Base-by-base conservation (phyloP, 2,113 vertebrate genomes). In the Ciconia maguari region DNA sequence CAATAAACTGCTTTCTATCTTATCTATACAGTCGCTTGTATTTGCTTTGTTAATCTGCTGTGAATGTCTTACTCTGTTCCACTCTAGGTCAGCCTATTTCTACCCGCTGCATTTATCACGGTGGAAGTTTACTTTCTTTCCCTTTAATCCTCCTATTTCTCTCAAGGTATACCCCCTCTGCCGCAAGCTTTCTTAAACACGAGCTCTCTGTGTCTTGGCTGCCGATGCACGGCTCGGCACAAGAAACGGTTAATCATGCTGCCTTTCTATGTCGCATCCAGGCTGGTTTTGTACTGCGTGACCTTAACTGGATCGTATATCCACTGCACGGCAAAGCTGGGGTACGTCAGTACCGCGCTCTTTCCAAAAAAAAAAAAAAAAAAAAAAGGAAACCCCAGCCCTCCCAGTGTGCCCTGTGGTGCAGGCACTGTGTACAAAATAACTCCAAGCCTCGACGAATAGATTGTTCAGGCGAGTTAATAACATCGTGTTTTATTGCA, bases 1-100 rank as follows among this genome's bases (percentile, higher is more conserved):
- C 98, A 98, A 98, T 97, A 98, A 71, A 96, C 95, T 85, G 66
- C 65, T 89, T 96, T 96, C 96, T 98, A 98, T 98, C 97, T 98
- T 98, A 98, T 98, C 97, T 98, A 91, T 93, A 97, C 78, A n/a
- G 96, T 93, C 80, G 65, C 86, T 93, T 96, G 76, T 98, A 97
- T 98, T 98, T 97, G 98, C 96, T 98, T 93, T 93, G 95, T 94
- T 97, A 98, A 98, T 98, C 97, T 95, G 90, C 90, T 84, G 90
- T 68, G 96, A 93, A 90, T 93, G 95, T 87, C 76, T 96, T 81
- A 89, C 74, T 96, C 84, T 61, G 75, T 97, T 97, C 96, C 96
- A 5, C 95, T 96, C 93, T 76, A 83, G 85, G 75, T 85, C 57
- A 87, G 95, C 64, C 93, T 93, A 60, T 88, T 96, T 93, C 96